Evolutionary conservation across 2,888 invertebrate species (phyloP), one percentile per base, ranked within the genome.

Genomic region (Meganola albula): DNA sequence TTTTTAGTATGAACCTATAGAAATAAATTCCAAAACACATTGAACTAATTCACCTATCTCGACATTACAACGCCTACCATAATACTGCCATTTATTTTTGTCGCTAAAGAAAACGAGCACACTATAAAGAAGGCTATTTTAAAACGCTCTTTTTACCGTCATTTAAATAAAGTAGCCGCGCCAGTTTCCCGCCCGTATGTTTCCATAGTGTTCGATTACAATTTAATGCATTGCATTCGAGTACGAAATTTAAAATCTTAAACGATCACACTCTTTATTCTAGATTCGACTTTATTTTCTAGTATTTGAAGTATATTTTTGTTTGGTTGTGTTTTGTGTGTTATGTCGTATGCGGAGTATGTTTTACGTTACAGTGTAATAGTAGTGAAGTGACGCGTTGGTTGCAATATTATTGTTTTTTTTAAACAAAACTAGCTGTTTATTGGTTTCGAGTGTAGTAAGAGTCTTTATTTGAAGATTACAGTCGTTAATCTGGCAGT

Each of bases 131-230:
- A 53, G 34, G 40, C 44, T 40, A 53, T 41, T 53, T 52, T 33
- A 47, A 47, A 51, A 38, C 20, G 20, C n/a, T 20, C 35, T 54
- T 53, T 53, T 53, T 53, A 44, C 46, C 52, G 34, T 29, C 45
- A 25, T 44, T 38, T 37, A 51, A 49, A 54, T 54, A 49, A 47
- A 47, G 42, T 42, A 51, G 52, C 44, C 39, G 54, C 52, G 30
- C 40, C 51, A 40, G 44, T 42, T 30, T 34, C 47, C 39, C 29
- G 36, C 46, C 44, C 53, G 53, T 53, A 54, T 53, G 53, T 53
- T 54, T 51, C 41, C 49, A 49, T 51, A 65, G 82, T 80, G 80
- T 82, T 83, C 84, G 83, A 85, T 84, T 84, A 82, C 85, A 82
- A 85, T 85, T 85, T 84, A 85, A 84, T 74, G 82, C 78, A 77